Evolutionary conservation across 2,113 vertebrate species (phyloP), one percentile per base, ranked within the genome.

Genomic region (Varanus salvator): DNA sequence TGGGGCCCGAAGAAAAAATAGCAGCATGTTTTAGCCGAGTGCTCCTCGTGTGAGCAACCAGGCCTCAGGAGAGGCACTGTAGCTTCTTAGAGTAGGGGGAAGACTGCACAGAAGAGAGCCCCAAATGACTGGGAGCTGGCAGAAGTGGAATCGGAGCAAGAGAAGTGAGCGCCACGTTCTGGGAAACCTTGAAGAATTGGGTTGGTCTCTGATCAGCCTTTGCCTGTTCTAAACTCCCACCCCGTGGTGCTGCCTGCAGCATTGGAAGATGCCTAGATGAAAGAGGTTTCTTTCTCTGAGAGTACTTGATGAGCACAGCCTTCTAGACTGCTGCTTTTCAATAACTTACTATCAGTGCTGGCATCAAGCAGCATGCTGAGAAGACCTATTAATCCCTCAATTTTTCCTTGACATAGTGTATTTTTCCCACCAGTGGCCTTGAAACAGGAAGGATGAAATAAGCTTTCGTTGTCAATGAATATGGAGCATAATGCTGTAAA

Each of bases 251-350:
- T 25, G 25, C 12, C 77, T 80, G 27, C 52, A 80, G 27, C 23
- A 50, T n/a, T 88, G 91, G 87, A 71, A 84, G 94, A 93, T 71
- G 31, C 60, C 74, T 88, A 78, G 75, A 9, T 82, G 75, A 95
- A 93, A 90, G 29, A 57, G 52, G 57, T 81, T 66, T 91, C 77
- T 89, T 14, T 54, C 91, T 93, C 74, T 57, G 85, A 80, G 77
- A 91, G 77, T 25, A 64, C 8, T 31, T 76, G n/a, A 71, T 29
- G 86, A 80, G 68, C 78, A 34, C 82, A 64, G 4, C 5, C 1
- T 71, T 25, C 1, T 0, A 0, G 3, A 9, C 83, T 29, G 14
- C 8, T 85, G 74, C 25, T 5, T 91, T 88, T 60, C 52, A 52
- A 25, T 21, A n/a, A 23, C 60, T 89, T 84, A 31, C 8, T 89